Base-by-base conservation (phyloP, 2,888 invertebrate genomes). In the Coenonympha glycerion region DNA sequence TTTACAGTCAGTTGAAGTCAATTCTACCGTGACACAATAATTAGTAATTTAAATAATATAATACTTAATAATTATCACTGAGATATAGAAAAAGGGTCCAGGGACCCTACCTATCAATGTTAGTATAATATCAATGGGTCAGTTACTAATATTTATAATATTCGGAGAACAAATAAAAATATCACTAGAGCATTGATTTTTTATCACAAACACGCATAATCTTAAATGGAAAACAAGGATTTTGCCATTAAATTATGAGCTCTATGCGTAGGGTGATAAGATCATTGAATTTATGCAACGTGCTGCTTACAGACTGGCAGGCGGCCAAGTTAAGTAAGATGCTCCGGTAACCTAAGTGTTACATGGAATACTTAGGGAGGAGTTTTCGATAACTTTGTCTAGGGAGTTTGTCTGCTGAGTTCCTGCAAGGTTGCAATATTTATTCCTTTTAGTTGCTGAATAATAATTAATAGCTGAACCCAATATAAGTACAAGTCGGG, bases 331-430 rank as follows among this genome's bases (percentile, higher is more conserved):
- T 52, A 28, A 40, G 45, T 49, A 28, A 40, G 45, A 30, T 40
- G 40, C 41, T 22, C 16, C 26, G 28, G 42, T 47, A 49, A 37
- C 41, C 42, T 51, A 52, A 49, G 56, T 56, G 47, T 51, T 49
- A 48, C 37, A 53, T 47, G 34, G 51, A 51, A 51, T 55, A 50
- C 48, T 48, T 52, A 36, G 30, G 47, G 31, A 52, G 34, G 42
- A 47, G 46, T 52, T 49, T 47, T 45, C 41, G 39, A 46, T 50
- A 46, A 55, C 30, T 52, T 50, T 21, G 40, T n/a, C 19, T 18
- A 16, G n/a, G 36, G 28, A 18, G 11, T 31, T 28, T 36, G 16
- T 44, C 37, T 48, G 4, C 11, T 15, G 21, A 47, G 21, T 31
- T 39, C 19, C 16, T 34, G 18, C 30, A 47, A 39, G 40, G 24